phyloP scores from a whole-genome alignment of 2,113 vertebrate species.

The Callipepla squamata region DNA sequence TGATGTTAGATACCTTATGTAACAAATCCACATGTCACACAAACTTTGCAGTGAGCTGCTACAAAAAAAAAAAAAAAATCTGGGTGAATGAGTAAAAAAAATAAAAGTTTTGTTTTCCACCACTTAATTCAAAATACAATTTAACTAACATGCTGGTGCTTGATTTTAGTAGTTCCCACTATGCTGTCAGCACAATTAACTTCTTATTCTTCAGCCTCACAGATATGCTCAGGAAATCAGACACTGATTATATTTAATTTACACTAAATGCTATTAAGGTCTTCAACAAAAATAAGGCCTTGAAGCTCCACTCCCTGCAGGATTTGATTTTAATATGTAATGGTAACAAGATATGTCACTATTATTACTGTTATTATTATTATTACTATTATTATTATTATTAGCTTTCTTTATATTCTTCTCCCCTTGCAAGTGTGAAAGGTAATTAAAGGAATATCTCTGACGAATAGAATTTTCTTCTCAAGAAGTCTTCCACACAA shows the following conservation, averaged over 20 bases:
- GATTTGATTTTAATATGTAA: conserved; percentile 50
- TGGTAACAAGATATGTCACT: not conserved
- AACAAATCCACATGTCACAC: rapidly evolving
- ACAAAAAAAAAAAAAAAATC: not conserved
- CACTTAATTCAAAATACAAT: not conserved
- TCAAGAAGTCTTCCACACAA: not conserved
- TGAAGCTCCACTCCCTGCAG: not conserved
- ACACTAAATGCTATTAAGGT: conserved; percentile 57
- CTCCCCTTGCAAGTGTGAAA: not conserved
- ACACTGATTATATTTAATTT: conserved; percentile 53
- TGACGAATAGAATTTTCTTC: not conserved
- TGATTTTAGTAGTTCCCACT: not conserved
- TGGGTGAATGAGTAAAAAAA: not conserved
- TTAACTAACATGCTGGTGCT: not conserved
- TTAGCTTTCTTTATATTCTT: conserved; percentile 14
- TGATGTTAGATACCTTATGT: not conserved
- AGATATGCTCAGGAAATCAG: not conserved
- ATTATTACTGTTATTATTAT: not conserved
- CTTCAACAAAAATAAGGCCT: conserved; percentile 2
- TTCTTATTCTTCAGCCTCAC: conserved; percentile 25
- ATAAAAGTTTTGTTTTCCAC: not conserved
- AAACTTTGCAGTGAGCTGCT: not conserved
- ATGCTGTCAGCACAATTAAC: conserved; percentile 42
- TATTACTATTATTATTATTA: conserved; percentile 5
- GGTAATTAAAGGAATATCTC: conserved; percentile 52